phyloP scores from a whole-genome alignment of 2,797 vertebrate genomes.

The Erpetoichthys calabaricus region DNA sequence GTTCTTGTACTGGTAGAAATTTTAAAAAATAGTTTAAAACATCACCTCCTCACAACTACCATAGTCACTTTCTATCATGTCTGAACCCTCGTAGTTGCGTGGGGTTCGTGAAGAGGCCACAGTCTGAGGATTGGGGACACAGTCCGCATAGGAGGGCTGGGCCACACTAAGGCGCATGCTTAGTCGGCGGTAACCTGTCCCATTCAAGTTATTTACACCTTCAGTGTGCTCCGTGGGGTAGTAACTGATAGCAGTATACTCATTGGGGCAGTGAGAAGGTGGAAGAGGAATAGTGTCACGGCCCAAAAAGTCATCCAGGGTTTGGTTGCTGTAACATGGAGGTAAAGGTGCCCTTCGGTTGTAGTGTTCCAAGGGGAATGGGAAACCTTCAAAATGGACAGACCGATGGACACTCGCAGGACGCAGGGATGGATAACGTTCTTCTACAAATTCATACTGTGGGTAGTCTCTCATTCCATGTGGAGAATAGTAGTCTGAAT shows the following conservation, averaged over 20 bases:
- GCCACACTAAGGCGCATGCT: constrained; percentile 81
- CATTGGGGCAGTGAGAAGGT: constrained; percentile 69
- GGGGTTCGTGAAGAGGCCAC: constrained; percentile 32
- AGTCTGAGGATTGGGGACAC: constrained; percentile 26
- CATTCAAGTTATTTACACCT: constrained; percentile 50
- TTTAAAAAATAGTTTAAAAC: too few relatives aligned
- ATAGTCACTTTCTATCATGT: constrained; percentile 86
- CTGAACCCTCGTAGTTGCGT: constrained; percentile 56
- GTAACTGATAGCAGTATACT: constrained; percentile 91
- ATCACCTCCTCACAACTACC: constrained; percentile 97
- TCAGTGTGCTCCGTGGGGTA: constrained; percentile 69
- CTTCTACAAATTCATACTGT: constrained; percentile 65
- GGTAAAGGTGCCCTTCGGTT: constrained; percentile 85
- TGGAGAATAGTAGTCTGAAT: constrained; percentile 57
- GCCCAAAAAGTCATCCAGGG: constrained; percentile 82
- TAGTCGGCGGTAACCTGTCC: constrained; percentile 66
- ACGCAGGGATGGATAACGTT: constrained; percentile 38
- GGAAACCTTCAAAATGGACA: constrained; percentile 78
- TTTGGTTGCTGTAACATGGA: constrained; percentile 86
- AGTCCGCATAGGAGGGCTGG: constrained; percentile 76
- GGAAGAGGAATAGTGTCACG: constrained; percentile 51
- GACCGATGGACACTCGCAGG: constrained; percentile 48
- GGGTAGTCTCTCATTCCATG: constrained; percentile 65
- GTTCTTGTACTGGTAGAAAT: too few relatives aligned
- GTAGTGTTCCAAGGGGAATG: constrained; percentile 75